Evolutionary conservation across 1,140 invertebrate species (phyloP).

Genomic region (Acromyrmex echinatior): DNA sequence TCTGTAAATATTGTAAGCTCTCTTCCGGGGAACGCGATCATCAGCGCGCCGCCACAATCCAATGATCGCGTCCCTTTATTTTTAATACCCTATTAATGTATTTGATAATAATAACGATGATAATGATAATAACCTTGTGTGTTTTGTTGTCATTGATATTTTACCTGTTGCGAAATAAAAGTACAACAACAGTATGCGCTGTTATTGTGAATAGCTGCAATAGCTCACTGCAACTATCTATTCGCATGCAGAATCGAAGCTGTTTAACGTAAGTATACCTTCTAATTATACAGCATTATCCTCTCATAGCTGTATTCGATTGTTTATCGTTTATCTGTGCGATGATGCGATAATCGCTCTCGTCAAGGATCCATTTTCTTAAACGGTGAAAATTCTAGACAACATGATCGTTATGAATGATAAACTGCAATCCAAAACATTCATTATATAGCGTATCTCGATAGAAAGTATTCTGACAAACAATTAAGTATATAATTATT

Average conservation of each 20-base stretch:
- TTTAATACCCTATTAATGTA: conserved; percentile 76
- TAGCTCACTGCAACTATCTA: neutral
- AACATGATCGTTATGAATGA: neutral
- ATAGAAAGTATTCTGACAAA: too few species aligned
- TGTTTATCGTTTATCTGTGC: neutral
- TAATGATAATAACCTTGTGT: conserved; percentile 67
- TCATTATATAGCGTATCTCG: neutral
- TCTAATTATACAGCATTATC: conserved; percentile 48
- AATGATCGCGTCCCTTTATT: conserved; percentile 64
- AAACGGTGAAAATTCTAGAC: neutral
- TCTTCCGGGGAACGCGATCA: conserved; percentile 59
- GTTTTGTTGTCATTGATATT: conserved; percentile 57
- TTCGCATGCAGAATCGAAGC: conserved; percentile 12
- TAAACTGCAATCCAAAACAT: neutral
- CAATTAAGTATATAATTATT: neutral
- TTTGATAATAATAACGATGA: conserved; percentile 72
- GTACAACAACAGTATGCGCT: neutral
- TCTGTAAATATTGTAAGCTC: conserved; percentile 68
- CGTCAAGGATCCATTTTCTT: conserved; percentile 4
- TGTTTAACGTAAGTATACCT: conserved; percentile 37
- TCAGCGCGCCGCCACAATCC: conserved; percentile 10
- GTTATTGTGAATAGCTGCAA: neutral
- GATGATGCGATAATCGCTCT: conserved; percentile 36
- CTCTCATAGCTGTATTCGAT: conserved; percentile 15
- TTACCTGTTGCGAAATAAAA: conserved; percentile 54